These are phyloP conservation scores for Hybognathus amarus DNA, from an alignment of 2,797 vertebrate species.

Conservation along the genomic window DNA sequence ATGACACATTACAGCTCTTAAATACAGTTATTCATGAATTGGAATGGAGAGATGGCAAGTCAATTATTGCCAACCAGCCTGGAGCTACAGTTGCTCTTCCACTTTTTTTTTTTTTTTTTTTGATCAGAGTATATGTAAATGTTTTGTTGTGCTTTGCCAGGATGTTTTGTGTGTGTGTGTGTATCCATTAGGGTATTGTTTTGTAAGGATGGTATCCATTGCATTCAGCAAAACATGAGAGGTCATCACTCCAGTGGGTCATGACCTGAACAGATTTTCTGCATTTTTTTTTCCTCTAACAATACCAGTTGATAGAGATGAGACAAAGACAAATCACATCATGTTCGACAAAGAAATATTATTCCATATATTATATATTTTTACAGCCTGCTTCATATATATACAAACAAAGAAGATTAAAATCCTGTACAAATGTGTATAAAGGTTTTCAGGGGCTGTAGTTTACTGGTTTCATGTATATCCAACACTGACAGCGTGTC, in stretches of 20 bases:
- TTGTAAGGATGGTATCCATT: conserved; percentile 25
- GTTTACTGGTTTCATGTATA: neutral
- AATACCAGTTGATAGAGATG: neutral
- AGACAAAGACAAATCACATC: neutral
- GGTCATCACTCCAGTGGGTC: conserved; percentile 16
- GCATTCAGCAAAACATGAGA: neutral
- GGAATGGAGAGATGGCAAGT: neutral
- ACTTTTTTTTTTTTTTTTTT: conserved; percentile 30
- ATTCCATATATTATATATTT: neutral
- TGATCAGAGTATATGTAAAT: conserved; percentile 21
- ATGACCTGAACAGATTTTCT: conserved; percentile 40
- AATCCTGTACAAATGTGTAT: too few relatives aligned
- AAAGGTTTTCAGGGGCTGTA: neutral
- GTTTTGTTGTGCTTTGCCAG: conserved; percentile 18
- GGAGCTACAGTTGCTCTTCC: neutral
- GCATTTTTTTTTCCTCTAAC: conserved; percentile 36
- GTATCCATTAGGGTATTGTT: conserved; percentile 20
- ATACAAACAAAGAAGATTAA: too few relatives aligned
- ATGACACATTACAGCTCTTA: neutral
- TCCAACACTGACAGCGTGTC: neutral
- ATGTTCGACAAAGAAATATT: neutral
- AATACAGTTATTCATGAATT: neutral
- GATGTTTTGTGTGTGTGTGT: neutral
- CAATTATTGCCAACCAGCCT: neutral
- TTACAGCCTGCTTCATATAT: too few relatives aligned